Base-by-base conservation (phyloP, 1,140 invertebrate species). In the Idris sp. region DNA sequence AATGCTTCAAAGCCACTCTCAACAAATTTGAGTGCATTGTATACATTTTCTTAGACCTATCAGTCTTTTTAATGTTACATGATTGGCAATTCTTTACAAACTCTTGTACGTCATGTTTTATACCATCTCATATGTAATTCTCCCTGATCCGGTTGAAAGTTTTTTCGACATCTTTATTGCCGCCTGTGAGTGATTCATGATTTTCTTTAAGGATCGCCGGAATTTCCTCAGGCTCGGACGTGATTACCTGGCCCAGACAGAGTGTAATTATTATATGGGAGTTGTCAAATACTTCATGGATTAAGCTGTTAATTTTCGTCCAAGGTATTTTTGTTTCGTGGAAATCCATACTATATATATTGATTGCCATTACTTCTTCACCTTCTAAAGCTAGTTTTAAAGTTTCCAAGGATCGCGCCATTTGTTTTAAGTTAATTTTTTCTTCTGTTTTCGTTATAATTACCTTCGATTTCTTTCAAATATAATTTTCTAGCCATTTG, bases 131-230 rank as follows among this genome's bases (percentile, higher is more conserved):
- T 14, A 11, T 9, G 15, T 58, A 58, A 13, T 9, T 22, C 22
- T 46, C n/a, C 5, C 15, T 18, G 10, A 58, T 44, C 7, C 54
- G 1, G 26, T 30, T 22, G 9, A 16, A 58, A 0, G 41, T 36
- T 35, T 58, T 58, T 3, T 9, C 26, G 10, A 19, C 6, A 2
- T 40, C 54, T 22, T 58, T 58, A 18, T 58, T 38, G 1, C 54
- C 54, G 15, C 26, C 54, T 2, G 10, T 9, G 0, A 41, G 1
- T 4, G 36, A 43, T 3, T 4, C 4, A 30, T 54, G 49, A 16
- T 8, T 9, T 54, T 54, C 49, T 40, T 16, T 30, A 1, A 56
- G 10, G 11, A 49, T 33, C 1, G 4, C 15, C 0, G 6, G 3
- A 5, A 11, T 18, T n/a, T 49, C 44, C 4, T 31, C 30, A 4